Evolutionary conservation across 2,113 vertebrate genomes (phyloP).

Genomic region (Anoplopoma fimbria): DNA sequence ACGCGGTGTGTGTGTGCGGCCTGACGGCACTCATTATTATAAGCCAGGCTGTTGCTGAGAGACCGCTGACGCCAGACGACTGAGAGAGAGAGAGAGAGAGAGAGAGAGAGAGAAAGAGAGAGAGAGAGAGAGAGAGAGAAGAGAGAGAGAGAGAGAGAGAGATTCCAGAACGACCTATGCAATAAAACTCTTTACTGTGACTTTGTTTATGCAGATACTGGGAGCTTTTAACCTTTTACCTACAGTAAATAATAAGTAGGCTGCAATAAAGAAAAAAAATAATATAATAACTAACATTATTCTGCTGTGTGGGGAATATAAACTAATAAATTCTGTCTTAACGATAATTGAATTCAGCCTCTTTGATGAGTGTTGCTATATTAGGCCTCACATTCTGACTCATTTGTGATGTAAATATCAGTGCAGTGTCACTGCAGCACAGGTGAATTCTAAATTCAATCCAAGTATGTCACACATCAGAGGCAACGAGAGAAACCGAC

Average conservation of each 20-base stretch:
- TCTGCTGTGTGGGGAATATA: neutral
- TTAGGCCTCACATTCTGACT: neutral
- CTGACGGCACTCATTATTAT: slow-evolving; percentile 50
- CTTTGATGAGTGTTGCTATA: slow-evolving; percentile 4
- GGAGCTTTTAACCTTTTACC: neutral
- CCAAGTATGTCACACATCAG: neutral
- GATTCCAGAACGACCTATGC: slow-evolving; percentile 14
- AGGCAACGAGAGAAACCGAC: neutral
- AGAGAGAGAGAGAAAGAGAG: slow-evolving; percentile 31
- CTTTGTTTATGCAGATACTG: neutral
- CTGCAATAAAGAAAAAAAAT: neutral
- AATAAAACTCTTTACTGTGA: neutral
- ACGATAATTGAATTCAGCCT: neutral
- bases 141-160: slow-evolving; percentile 5
- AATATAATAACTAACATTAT: neutral
- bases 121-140: slow-evolving; percentile 24
- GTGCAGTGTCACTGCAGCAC: neutral
- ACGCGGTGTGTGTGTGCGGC: neutral
- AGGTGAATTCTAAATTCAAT: neutral
- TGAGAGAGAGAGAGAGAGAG: slow-evolving; percentile 22
- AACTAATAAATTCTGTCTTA: neutral
- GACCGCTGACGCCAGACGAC: slow-evolving; percentile 80
- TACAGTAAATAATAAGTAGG: too few species aligned
- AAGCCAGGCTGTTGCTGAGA: slow-evolving; percentile 81
- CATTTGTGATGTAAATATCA: slow-evolving; percentile 44